Evolutionary conservation across 2,888 invertebrate genomes (phyloP), one percentile per base, ranked within the genome.

Genomic region (Synanthedon formicaeformis): DNA sequence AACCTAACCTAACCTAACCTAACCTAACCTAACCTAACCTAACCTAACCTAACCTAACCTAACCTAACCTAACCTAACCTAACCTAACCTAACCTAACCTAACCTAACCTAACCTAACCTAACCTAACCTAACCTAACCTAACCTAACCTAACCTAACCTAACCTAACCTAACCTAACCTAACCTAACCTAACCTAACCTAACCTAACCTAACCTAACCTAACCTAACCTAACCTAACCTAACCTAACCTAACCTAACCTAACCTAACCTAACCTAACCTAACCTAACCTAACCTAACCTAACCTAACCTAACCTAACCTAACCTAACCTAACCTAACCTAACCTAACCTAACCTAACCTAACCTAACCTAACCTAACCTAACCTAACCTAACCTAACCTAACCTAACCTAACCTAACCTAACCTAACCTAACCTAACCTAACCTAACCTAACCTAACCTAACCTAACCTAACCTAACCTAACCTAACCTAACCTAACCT

Each of bases 81-180:
- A n/a, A n/a, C n/a, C n/a, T n/a, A n/a, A n/a, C n/a, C n/a, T n/a
- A n/a, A n/a, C n/a, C n/a, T n/a, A n/a, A n/a, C n/a, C n/a, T n/a
- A n/a, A n/a, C n/a, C n/a, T n/a, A n/a, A n/a, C n/a, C n/a, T n/a
- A n/a, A n/a, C n/a, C n/a, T n/a, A n/a, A n/a, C n/a, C n/a, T n/a
- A n/a, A n/a, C n/a, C n/a, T n/a, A n/a, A n/a, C n/a, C n/a, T n/a
- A n/a, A n/a, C n/a, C n/a, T n/a, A n/a, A n/a, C n/a, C n/a, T n/a
- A n/a, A n/a, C n/a, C n/a, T n/a, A n/a, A n/a, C n/a, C n/a, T n/a
- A n/a, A n/a, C n/a, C n/a, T n/a, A n/a, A n/a, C n/a, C n/a, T n/a
- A 65, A 62, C 63, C 64, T 63, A 63, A 64, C 61, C 59, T 60
- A 61, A 62, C 62, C 61, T 60, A 60, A 59, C 59, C 60, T 60